These are phyloP conservation scores for Hestina assimilis DNA, from an alignment of 1,140 invertebrate species.

Conservation along the genomic window DNA sequence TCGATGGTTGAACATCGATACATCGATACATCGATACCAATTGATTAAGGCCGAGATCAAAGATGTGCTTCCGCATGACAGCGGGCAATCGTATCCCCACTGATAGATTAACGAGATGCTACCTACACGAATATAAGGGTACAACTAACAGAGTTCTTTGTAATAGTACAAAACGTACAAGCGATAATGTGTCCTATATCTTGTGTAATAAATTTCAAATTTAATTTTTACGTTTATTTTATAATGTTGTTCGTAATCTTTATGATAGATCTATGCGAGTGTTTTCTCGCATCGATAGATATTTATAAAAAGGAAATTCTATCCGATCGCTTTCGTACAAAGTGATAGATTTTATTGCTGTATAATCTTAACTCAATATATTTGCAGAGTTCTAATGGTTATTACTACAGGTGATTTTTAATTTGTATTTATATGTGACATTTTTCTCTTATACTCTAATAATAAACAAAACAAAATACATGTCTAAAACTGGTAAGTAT, in stretches of 20 bases:
- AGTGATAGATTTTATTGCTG: neutral
- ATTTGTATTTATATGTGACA: no score
- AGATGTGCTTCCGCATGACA: conserved; percentile 63
- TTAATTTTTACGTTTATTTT: neutral
- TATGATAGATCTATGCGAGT: conserved; percentile 9
- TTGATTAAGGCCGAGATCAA: conserved; percentile 62
- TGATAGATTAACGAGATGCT: conserved; percentile 55
- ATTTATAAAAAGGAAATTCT: conserved; percentile 3
- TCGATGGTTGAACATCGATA: conserved; percentile 35
- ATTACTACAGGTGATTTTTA: no score
- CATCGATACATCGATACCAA: conserved; percentile 56
- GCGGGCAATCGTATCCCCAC: conserved; percentile 44
- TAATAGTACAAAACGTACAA: neutral
- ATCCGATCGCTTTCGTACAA: neutral
- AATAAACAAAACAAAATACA: no score
- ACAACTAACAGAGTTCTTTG: conserved; percentile 1
- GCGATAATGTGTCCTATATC: neutral
- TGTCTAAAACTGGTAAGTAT: no score
- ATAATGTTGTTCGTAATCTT: conserved; percentile 6
- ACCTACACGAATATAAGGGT: conserved; percentile 17
- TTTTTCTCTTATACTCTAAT: no score
- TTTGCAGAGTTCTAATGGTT: neutral
- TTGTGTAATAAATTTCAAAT: neutral
- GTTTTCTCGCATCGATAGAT: conserved; percentile 13
- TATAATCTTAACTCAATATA: neutral